These are phyloP conservation scores for Hirtodrosophila duncani DNA, from an alignment of 2,888 invertebrate genomes.

Conservation along the genomic window DNA sequence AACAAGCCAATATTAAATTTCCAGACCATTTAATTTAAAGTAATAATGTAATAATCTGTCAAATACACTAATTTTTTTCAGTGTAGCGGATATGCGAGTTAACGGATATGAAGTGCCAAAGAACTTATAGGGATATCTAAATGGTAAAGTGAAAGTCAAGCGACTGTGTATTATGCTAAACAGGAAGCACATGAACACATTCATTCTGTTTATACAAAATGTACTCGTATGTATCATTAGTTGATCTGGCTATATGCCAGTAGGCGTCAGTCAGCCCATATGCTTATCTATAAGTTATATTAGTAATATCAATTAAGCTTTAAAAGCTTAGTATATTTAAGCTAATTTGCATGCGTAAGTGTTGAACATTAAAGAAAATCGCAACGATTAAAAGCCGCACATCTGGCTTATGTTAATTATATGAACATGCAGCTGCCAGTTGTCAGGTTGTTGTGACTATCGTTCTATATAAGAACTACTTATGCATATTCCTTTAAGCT, in stretches of 20 bases:
- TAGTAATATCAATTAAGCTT: slow-evolving; percentile 24
- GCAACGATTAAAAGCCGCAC: slow-evolving; percentile 34
- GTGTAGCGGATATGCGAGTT: no score
- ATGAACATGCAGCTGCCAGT: slow-evolving; percentile 43
- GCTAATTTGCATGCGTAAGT: slow-evolving; percentile 52
- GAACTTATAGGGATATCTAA: no score
- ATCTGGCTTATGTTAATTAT: slow-evolving; percentile 18
- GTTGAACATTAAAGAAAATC: slow-evolving; percentile 29
- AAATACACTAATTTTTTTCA: no score
- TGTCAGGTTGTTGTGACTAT: slow-evolving; percentile 12
- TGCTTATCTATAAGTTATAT: slow-evolving; percentile 1
- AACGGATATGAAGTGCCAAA: no score
- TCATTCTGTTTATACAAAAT: no score
- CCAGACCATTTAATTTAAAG: no score
- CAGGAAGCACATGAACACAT: slow-evolving; percentile 16
- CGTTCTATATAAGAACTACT: background rate
- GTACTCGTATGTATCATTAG: background rate
- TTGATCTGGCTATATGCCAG: slow-evolving; percentile 16
- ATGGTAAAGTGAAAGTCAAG: no score
- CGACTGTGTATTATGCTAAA: slow-evolving; percentile 16
- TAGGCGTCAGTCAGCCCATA: slow-evolving; percentile 17
- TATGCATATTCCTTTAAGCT: slow-evolving; percentile 57
- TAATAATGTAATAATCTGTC: no score
- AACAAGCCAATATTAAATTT: no score
- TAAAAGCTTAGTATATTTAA: slow-evolving; percentile 39